Conservation (phyloP, 2,888 invertebrate species). For the Theristus sp. region DNA sequence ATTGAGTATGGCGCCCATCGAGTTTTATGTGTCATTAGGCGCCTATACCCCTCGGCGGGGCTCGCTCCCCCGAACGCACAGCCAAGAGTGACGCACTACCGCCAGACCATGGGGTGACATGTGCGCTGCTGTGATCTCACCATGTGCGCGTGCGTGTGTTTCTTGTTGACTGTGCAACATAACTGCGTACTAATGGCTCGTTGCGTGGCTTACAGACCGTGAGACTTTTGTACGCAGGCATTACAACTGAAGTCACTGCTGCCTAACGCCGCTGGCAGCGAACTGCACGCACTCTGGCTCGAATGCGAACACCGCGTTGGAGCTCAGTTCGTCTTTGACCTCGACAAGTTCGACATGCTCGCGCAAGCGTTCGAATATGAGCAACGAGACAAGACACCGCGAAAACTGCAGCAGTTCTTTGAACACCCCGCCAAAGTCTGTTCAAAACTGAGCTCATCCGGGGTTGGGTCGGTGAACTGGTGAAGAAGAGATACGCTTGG, state of each 20-base stretch:
- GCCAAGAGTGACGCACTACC: no score
- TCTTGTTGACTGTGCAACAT: no score
- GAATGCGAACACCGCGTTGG: constrained; percentile 78
- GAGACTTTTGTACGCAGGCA: not conserved
- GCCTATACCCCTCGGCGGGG: no score
- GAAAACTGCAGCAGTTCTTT: not conserved
- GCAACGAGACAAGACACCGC: not conserved
- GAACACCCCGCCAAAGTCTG: not conserved
- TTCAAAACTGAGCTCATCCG: not conserved
- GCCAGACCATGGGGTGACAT: no score
- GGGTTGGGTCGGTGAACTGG: not conserved
- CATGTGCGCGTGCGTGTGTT: no score
- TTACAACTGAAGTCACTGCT: not conserved
- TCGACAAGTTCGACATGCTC: constrained; percentile 83
- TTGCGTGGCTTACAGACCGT: not conserved
- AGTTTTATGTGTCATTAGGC: no score
- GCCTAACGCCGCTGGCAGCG: not conserved
- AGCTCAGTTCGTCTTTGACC: constrained; percentile 76
- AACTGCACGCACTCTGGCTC: constrained; percentile 34
- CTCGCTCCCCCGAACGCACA: no score
- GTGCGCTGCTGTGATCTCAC: no score
- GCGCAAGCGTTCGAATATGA: constrained; percentile 81
- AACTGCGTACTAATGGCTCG: not conserved
- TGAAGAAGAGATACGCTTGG: no score
- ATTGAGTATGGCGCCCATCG: no score